phyloP scores from a whole-genome alignment of 2,797 vertebrate species.

The Phyllotis vaccarum region DNA sequence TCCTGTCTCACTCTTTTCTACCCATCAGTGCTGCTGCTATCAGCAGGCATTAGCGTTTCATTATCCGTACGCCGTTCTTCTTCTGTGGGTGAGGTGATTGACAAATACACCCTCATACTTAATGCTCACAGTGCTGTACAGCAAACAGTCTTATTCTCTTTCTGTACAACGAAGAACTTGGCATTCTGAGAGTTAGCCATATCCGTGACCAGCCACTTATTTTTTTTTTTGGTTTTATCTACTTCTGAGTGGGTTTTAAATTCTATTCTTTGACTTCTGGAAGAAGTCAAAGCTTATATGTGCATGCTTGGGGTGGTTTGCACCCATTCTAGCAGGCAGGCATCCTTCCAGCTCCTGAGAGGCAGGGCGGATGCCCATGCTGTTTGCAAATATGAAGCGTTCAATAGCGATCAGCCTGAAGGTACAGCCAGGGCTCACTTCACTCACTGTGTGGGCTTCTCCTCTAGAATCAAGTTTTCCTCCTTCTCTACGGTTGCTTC shows the following conservation, averaged over 20 bases:
- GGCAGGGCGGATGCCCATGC: neutral
- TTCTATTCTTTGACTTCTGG: neutral
- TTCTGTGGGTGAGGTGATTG: neutral
- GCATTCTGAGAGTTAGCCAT: neutral
- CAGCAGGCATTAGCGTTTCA: neutral
- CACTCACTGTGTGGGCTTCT: neutral
- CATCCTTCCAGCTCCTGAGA: neutral
- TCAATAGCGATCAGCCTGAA: neutral
- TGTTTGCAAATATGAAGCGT: neutral
- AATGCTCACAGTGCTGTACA: neutral
- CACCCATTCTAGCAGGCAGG: neutral
- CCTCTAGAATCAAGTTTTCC: constrained; percentile 47
- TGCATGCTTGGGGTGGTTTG: neutral
- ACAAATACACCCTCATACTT: neutral
- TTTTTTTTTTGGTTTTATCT: neutral
- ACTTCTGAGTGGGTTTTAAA: neutral
- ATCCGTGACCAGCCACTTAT: neutral
- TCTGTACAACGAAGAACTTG: neutral
- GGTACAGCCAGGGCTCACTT: neutral
- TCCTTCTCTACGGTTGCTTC: constrained; percentile 21
- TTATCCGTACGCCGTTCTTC: neutral
- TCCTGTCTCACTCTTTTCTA: neutral
- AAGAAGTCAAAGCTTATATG: neutral
- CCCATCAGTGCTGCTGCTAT: neutral
- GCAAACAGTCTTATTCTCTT: neutral